Conservation (phyloP, 2,888 invertebrate genomes). For the Bellardia bayeri region DNA sequence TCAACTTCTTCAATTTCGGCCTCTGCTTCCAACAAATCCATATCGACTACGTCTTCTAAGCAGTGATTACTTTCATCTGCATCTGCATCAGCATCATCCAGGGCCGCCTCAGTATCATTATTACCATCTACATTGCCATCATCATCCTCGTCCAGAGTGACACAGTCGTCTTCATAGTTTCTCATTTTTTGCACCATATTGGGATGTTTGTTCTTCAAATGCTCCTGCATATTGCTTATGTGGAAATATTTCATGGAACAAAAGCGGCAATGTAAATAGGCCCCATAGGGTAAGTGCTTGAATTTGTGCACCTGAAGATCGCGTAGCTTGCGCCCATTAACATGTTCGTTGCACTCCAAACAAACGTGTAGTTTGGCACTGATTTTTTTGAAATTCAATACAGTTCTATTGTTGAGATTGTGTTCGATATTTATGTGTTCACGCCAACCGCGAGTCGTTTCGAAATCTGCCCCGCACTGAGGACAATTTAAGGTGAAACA, state of each 20-base stretch:
- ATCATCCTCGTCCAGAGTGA: conserved; percentile 58
- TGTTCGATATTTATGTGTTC: conserved; percentile 80
- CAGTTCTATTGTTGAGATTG: conserved; percentile 76
- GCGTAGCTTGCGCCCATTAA: conserved; percentile 77
- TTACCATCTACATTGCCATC: conserved; percentile 43
- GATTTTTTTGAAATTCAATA: conserved; percentile 77
- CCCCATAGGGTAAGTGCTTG: conserved; percentile 79
- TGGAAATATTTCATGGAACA: conserved; percentile 77
- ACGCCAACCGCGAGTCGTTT: conserved; percentile 78
- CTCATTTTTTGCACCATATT: conserved; percentile 71
- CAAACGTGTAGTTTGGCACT: conserved; percentile 77
- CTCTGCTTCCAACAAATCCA: conserved; percentile 66
- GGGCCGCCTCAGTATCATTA: conserved; percentile 35
- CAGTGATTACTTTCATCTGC: conserved; percentile 41
- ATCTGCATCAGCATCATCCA: conserved; percentile 41
- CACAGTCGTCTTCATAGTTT: conserved; percentile 56
- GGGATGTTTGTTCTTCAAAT: conserved; percentile 78
- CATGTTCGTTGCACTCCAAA: conserved; percentile 78
- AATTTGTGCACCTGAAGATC: conserved; percentile 80
- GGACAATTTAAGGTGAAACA: conserved; percentile 77
- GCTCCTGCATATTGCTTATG: conserved; percentile 78
- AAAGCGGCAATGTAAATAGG: conserved; percentile 79
- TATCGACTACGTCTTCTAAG: conserved; percentile 62
- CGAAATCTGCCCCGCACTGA: conserved; percentile 79
- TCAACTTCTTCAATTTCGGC: conserved; percentile 71